These are phyloP conservation scores for Acrossocheilus fasciatus DNA, from an alignment of 2,797 vertebrate genomes.

Conservation along the genomic window DNA sequence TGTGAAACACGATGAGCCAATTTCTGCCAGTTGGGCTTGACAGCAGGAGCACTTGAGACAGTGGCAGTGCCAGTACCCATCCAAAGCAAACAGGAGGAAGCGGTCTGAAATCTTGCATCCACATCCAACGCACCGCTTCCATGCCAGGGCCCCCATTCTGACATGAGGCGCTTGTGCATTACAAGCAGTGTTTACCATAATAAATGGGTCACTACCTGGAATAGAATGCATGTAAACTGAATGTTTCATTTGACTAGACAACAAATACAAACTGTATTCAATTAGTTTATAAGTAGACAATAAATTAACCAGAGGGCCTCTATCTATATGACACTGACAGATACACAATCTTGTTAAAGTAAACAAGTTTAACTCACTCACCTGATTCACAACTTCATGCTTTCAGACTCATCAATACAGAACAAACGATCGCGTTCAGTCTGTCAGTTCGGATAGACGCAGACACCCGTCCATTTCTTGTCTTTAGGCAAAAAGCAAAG, in stretches of 20 bases:
- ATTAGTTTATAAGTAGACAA: background rate
- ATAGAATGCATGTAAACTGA: slow-evolving; percentile 8
- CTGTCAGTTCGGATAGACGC: background rate
- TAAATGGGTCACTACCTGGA: slow-evolving; percentile 51
- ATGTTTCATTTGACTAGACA: background rate
- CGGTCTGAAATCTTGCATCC: slow-evolving; percentile 86
- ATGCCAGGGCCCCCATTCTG: slow-evolving; percentile 81
- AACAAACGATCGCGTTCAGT: background rate
- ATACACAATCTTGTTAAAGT: background rate
- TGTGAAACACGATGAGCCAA: slow-evolving; percentile 87
- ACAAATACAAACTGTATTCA: background rate
- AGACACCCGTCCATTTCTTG: background rate
- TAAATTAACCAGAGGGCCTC: background rate
- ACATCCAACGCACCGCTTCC: slow-evolving; percentile 85
- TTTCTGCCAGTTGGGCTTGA: slow-evolving; percentile 83
- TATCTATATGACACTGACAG: background rate
- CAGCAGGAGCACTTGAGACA: slow-evolving; percentile 85
- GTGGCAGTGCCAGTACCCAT: slow-evolving; percentile 87
- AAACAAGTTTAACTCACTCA: slow-evolving; percentile 21
- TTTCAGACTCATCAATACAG: background rate
- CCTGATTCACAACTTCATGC: slow-evolving; percentile 10
- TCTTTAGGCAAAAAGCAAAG: background rate
- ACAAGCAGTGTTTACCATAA: slow-evolving; percentile 85
- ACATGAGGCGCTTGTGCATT: slow-evolving; percentile 82
- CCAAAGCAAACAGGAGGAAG: slow-evolving; percentile 87